Conservation (phyloP, 2,888 invertebrate genomes). For the Cheilosia impressa region DNA sequence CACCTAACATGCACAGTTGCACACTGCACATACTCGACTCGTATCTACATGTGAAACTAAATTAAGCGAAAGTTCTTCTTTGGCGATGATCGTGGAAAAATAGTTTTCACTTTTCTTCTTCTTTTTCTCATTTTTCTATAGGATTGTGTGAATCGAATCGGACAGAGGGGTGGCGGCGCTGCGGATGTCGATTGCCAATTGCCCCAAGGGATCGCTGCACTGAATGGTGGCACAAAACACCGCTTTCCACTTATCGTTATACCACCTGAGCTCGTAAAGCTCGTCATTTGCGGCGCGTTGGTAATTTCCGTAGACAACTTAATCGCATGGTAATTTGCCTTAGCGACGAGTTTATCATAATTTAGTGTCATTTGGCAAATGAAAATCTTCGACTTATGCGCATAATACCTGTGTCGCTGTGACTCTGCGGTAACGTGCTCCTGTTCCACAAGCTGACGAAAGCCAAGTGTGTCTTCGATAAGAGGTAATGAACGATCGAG, state of each 20-base stretch:
- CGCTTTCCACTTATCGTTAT: constrained; percentile 39
- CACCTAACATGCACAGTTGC: constrained; percentile 33
- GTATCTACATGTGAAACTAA: constrained; percentile 9
- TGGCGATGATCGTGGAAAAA: constrained; percentile 29
- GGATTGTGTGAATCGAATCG: background rate
- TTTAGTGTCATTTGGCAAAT: constrained; percentile 65
- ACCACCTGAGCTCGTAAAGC: constrained; percentile 35
- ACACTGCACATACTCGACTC: background rate
- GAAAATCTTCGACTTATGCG: constrained; percentile 60
- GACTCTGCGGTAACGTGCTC: constrained; percentile 27
- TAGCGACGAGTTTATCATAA: constrained; percentile 61
- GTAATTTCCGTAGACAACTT: constrained; percentile 50
- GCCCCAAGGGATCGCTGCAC: constrained; percentile 29
- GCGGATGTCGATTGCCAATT: background rate
- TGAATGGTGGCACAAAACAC: constrained; percentile 28
- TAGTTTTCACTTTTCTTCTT: constrained; percentile 50
- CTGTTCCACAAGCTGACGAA: constrained; percentile 22
- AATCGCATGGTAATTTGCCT: constrained; percentile 57
- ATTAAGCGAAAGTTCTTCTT: constrained; percentile 53
- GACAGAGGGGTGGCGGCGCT: background rate
- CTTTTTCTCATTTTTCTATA: background rate
- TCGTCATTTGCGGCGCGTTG: constrained; percentile 37
- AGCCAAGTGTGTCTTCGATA: constrained; percentile 18
- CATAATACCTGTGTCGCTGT: constrained; percentile 31
- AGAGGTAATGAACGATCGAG: constrained; percentile 17